phyloP scores from a whole-genome alignment of 1,140 invertebrate species.

The Papilio polytes region DNA sequence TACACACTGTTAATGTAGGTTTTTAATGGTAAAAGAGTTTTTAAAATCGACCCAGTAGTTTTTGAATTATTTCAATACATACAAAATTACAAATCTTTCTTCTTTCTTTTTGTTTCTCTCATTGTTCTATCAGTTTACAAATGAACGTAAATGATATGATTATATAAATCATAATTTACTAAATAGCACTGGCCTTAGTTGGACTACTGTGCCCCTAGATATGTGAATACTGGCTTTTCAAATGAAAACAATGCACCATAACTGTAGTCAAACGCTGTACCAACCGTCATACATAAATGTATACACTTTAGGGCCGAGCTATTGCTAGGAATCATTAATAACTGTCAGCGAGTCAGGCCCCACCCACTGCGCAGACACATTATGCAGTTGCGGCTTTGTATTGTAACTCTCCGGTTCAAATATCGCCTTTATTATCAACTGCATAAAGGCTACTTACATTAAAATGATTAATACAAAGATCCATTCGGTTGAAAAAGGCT shows the following conservation, averaged over 20 bases:
- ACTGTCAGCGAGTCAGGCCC: constrained; percentile 58
- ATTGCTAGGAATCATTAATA: constrained; percentile 67
- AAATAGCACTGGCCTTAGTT: background rate
- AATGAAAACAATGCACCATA: background rate
- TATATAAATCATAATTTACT: background rate
- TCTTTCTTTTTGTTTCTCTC: too few relatives aligned
- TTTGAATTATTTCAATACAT: too few relatives aligned
- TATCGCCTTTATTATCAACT: background rate
- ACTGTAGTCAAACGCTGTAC: constrained; percentile 8
- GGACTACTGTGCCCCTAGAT: background rate
- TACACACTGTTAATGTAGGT: too few relatives aligned
- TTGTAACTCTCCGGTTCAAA: background rate
- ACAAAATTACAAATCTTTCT: too few relatives aligned
- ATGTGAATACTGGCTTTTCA: background rate
- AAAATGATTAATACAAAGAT: constrained; percentile 30
- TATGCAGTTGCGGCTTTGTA: constrained; percentile 45
- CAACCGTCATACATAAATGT: background rate
- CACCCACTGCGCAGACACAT: constrained; percentile 67
- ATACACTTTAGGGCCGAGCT: constrained; percentile 36
- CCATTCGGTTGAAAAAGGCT: constrained; percentile 5
- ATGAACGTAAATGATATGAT: too few relatives aligned
- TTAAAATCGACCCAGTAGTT: too few relatives aligned
- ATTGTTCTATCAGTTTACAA: too few relatives aligned
- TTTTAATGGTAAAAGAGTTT: too few relatives aligned
- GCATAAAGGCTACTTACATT: constrained; percentile 5